Base-by-base conservation (phyloP, 1,140 invertebrate genomes). In the Drosophila triauraria region DNA sequence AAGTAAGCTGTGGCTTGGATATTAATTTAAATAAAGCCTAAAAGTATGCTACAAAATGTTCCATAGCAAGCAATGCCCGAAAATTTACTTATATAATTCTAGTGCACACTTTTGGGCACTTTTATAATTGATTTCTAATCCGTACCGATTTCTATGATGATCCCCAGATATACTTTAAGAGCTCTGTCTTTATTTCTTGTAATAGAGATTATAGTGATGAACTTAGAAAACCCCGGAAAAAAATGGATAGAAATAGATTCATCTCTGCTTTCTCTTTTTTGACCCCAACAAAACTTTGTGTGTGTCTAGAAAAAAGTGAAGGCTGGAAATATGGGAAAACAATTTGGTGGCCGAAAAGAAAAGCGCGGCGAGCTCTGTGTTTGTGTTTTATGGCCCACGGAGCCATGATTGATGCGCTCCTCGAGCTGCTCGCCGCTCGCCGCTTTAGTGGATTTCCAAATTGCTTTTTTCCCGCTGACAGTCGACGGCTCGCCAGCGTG, bases 381-480 rank as follows among this genome's bases (percentile, higher is more conserved):
- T 71, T 83, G 71, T 87, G 84, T 88, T 87, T 87, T 87, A 87
- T 88, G 84, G 75, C 68, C 54, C 64, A 74, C 67, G 71, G 70
- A 43, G 62, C 83, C 80, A 80, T 87, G 84, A 87, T 87, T 88
- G 84, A 87, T 87, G 84, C 65, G 84, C 64, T 61, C 40, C 64
- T 53, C 63, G 27, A 77, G 74, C 74, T 65, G 40, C 74, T 68
- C 32, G 56, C 44, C 63, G 40, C 74, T 68, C 32, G 56, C 44
- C 63, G 69, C 77, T 88, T 87, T 87, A 87, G 84, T 87, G 84
- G 84, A 87, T 87, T 88, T 80, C 61, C 64, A 88, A 87, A 87
- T 88, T 88, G 84, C 84, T 87, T 87, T 72, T 87, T 87, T 88
- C 84, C 77, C 80, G 80, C 77, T 88, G 83, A 78, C 83, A 87